Evolutionary conservation across 2,797 vertebrate genomes (phyloP).

Genomic region (Rhinella marina): DNA sequence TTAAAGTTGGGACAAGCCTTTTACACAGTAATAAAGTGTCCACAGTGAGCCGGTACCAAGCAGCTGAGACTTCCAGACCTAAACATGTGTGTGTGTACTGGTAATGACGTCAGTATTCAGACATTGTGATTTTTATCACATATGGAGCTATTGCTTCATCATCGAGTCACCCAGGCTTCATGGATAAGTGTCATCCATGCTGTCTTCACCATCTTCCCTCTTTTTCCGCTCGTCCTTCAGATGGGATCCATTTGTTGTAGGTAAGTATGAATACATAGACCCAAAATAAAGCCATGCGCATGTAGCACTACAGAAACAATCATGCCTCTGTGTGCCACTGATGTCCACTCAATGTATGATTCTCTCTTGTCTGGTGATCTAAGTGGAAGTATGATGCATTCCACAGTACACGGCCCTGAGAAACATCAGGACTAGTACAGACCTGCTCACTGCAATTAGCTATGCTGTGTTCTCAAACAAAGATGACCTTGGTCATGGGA

Average conservation of each 20-base stretch:
- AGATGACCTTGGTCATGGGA: not conserved
- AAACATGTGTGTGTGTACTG: not conserved
- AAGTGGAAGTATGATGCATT: not conserved
- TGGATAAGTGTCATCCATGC: not conserved
- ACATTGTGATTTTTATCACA: not conserved
- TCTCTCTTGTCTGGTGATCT: not conserved
- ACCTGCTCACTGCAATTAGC: not conserved
- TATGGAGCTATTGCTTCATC: not conserved
- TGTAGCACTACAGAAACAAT: not conserved
- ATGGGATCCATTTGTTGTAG: not conserved
- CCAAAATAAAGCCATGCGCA: not conserved
- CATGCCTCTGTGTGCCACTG: not conserved
- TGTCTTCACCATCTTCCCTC: not conserved
- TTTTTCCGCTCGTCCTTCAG: not conserved
- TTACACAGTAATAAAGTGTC: no score
- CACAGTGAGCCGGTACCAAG: no score
- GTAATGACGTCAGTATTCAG: not conserved
- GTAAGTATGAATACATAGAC: not conserved
- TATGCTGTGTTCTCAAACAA: not conserved
- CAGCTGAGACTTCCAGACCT: not conserved
- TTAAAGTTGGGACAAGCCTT: no score
- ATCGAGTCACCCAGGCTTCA: not conserved
- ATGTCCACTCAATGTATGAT: not conserved
- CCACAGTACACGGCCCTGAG: not conserved
- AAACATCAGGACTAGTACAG: not conserved